Base-by-base conservation (phyloP, 2,888 invertebrate species). In the Stenodera caucasica region DNA sequence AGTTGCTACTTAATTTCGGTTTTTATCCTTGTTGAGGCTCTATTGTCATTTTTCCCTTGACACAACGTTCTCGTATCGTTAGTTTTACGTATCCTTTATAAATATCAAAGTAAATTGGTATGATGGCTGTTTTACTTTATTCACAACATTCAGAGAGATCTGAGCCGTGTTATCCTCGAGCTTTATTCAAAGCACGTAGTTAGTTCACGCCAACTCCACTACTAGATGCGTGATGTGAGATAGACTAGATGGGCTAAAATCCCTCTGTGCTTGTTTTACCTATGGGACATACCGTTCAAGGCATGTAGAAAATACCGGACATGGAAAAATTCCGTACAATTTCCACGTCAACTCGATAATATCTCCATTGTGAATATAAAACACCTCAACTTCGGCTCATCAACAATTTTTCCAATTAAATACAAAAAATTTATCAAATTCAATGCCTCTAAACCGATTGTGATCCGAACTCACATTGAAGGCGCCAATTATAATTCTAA, bases 211-310 rank as follows among this genome's bases (percentile, higher is more conserved):
- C 55, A 60, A 58, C 60, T 57, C 59, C 61, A 55, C 59, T 67
- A 60, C 5, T 4, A 5, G 62, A 51, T 68, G 68, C 68, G 70
- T 70, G 70, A 67, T 63, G 63, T 62, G 65, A 65, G 61, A 61
- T 59, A 40, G 55, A n/a, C n/a, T 52, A 58, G 61, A 57, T 52
- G 58, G 49, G 40, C 57, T 56, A 57, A 55, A 65, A 62, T 59
- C 63, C 66, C 66, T 58, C 53, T 57, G 66, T 65, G 60, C 60
- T 49, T 53, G 50, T 63, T 64, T 57, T 62, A 64, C 67, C 67
- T 67, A 60, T 50, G 69, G 66, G 66, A 68, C 64, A 61, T 65
- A 61, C 63, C 64, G 56, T 61, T 59, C 63, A 30, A 50, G 62
- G 57, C 60, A 65, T 67, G 65, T 67, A 68, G 37, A 40, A 40